Conservation (phyloP, 2,797 vertebrate genomes). For the Hydrophis major region DNA sequence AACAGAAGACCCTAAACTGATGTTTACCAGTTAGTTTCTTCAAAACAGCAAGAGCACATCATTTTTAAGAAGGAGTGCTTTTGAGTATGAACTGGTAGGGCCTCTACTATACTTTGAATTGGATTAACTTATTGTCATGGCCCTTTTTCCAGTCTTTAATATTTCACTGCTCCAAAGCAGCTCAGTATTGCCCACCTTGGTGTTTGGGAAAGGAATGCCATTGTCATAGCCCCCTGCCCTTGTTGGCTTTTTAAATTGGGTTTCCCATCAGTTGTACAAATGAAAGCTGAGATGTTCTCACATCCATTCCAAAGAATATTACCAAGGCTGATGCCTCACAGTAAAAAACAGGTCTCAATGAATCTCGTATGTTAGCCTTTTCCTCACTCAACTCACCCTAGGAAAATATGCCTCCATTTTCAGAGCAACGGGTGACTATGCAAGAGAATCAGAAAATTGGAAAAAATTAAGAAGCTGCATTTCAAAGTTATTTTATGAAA, state of each 20-base stretch:
- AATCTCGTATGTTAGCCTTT: neutral
- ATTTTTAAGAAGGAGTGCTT: neutral
- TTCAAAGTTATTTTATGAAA: neutral
- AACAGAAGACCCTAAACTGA: neutral
- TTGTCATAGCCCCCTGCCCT: neutral
- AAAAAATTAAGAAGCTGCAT: neutral
- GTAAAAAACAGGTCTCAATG: neutral
- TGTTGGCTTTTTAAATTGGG: neutral
- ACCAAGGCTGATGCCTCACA: neutral
- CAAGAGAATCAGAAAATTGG: neutral
- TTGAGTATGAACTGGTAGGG: neutral
- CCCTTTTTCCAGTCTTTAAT: neutral
- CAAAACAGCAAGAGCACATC: neutral
- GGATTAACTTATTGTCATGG: neutral
- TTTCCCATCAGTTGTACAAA: neutral
- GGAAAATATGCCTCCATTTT: neutral
- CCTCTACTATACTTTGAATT: neutral
- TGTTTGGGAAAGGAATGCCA: neutral
- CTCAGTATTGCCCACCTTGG: neutral
- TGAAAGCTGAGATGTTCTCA: neutral
- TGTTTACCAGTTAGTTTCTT: neutral
- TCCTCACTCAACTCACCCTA: neutral
- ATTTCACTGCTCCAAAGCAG: neutral
- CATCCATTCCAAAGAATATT: neutral
- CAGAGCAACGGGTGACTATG: neutral